These are phyloP conservation scores for Conopomorpha cramerella DNA, from an alignment of 1,140 invertebrate species.

Conservation along the genomic window DNA sequence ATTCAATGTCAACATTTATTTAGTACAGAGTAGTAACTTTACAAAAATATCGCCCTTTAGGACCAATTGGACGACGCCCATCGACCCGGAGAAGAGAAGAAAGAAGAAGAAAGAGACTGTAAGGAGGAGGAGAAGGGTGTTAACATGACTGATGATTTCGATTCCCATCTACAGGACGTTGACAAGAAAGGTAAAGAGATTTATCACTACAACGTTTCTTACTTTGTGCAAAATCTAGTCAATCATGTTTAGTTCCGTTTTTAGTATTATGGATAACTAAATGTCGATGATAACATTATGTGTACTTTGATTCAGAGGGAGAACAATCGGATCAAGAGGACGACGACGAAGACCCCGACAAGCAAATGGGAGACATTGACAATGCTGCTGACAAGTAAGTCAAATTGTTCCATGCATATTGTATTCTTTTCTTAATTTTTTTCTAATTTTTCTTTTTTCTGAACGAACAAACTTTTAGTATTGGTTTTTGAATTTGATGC, in stretches of 20 bases:
- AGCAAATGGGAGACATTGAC: slow-evolving; percentile 94
- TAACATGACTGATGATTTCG: slow-evolving; percentile 93
- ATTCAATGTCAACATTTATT: no score
- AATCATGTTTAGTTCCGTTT: no score
- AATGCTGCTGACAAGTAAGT: slow-evolving; percentile 78
- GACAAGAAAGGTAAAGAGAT: slow-evolving; percentile 64
- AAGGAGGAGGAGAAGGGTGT: slow-evolving; percentile 93
- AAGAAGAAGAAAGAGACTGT: slow-evolving; percentile 77
- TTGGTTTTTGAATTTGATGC: no score
- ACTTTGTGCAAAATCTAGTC: not conserved
- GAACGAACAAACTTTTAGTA: no score
- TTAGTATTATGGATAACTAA: not conserved
- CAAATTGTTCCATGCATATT: slow-evolving; percentile 5
- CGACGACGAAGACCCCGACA: slow-evolving; percentile 80
- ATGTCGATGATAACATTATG: not conserved
- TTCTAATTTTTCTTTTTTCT: slow-evolving; percentile 11
- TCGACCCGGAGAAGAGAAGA: slow-evolving; percentile 74
- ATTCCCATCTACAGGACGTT: slow-evolving; percentile 70
- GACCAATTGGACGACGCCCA: slow-evolving; percentile 93
- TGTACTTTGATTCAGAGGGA: slow-evolving; percentile 19
- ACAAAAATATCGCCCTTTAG: no score
- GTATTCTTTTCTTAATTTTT: not conserved
- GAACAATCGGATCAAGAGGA: slow-evolving; percentile 70
- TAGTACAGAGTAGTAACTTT: no score
- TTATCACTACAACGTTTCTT: not conserved